Evolutionary conservation across 2,888 invertebrate genomes (phyloP).

Genomic region (Theretra japonica): DNA sequence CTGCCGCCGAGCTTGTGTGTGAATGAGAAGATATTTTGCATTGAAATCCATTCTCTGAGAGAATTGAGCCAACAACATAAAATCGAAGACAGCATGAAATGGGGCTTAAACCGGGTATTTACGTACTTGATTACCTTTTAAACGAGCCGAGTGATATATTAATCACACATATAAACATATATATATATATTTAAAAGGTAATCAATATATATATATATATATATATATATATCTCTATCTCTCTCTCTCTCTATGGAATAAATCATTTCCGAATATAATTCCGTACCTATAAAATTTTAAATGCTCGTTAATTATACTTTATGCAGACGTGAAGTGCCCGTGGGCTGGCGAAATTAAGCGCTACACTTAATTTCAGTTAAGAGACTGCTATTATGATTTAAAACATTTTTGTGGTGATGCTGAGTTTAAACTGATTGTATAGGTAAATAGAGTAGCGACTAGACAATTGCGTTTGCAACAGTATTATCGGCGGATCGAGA

Average conservation of each 20-base stretch:
- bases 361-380: background rate
- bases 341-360: background rate
- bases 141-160: slow-evolving; percentile 36
- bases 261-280: slow-evolving; percentile 43
- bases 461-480: background rate
- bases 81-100: slow-evolving; percentile 32
- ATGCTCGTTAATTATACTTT: slow-evolving; percentile 35
- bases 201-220: no score
- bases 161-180: slow-evolving; percentile 33
- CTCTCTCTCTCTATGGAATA: slow-evolving; percentile 36
- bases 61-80: slow-evolving; percentile 32
- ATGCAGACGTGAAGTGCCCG: slow-evolving; percentile 20
- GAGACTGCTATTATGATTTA: background rate
- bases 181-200: no score
- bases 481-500: background rate
- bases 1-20: slow-evolving; percentile 15
- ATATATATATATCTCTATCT: no score
- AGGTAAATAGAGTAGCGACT: background rate
- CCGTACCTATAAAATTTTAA: slow-evolving; percentile 43
- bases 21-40: slow-evolving; percentile 25
- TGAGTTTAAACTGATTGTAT: background rate
- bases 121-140: slow-evolving; percentile 33
- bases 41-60: slow-evolving; percentile 20
- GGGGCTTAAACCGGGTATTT: slow-evolving; percentile 33
- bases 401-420: background rate